phyloP scores from a whole-genome alignment of 2,797 vertebrate species.

The Cetoscarus ocellatus region DNA sequence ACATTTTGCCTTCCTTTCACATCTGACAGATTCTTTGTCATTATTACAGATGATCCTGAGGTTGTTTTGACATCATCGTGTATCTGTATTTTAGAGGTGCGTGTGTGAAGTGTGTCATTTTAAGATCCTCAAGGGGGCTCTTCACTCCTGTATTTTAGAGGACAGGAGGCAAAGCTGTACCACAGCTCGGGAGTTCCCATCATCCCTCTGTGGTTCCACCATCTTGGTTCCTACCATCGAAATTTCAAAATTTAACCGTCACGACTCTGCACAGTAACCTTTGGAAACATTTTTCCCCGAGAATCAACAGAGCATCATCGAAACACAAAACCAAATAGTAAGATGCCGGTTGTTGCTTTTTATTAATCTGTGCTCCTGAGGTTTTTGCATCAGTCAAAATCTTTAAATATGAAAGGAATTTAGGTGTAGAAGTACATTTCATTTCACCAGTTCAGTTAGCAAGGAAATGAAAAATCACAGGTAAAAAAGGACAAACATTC shows the following conservation, averaged over 20 bases:
- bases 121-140: slow-evolving; percentile 80
- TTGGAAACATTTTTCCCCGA: fast-evolving
- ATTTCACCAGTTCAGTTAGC: too few relatives aligned
- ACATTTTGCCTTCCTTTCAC: neutral
- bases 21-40: neutral
- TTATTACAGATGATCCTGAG: neutral
- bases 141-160: slow-evolving; percentile 64
- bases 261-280: slow-evolving; percentile 14
- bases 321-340: neutral
- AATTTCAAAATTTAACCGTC: slow-evolving; percentile 55
- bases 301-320: neutral
- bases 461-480: too few relatives aligned
- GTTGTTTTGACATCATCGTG: neutral
- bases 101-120: slow-evolving; percentile 37
- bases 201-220: slow-evolving; percentile 69
- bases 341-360: neutral
- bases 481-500: too few relatives aligned
- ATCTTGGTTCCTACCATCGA: slow-evolving; percentile 80
- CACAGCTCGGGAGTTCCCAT: slow-evolving; percentile 32
- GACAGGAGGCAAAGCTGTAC: slow-evolving; percentile 39
- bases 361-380: neutral
- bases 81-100: slow-evolving; percentile 7
- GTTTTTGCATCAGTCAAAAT: neutral
- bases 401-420: neutral
- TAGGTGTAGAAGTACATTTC: too few relatives aligned